phyloP scores from a whole-genome alignment of 2,797 vertebrate genomes.

The Apogon hyalosoma region DNA sequence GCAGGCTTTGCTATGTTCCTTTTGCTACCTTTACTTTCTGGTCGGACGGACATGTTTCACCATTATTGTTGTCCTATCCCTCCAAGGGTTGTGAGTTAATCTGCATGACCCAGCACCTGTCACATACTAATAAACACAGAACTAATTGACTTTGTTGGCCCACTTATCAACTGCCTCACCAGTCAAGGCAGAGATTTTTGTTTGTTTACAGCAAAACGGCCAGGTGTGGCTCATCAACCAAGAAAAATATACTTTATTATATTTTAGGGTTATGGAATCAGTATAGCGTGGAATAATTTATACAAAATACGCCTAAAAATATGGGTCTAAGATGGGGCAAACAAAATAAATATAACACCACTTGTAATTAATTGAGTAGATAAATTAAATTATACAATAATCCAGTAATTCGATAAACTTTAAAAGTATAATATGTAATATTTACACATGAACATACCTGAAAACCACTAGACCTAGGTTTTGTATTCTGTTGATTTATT shows the following conservation, averaged over 20 bases:
- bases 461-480: no score
- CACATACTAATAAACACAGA: constrained; percentile 88
- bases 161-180: constrained; percentile 74
- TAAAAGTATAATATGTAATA: no score
- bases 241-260: constrained; percentile 55
- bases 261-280: constrained; percentile 42
- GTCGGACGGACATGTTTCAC: constrained; percentile 85
- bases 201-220: constrained; percentile 68
- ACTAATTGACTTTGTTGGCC: constrained; percentile 86
- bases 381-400: no score
- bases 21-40: constrained; percentile 88
- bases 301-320: constrained; percentile 25
- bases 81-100: constrained; percentile 87
- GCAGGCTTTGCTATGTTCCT: constrained; percentile 84
- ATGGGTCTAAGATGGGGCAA: not conserved
- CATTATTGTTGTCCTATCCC: constrained; percentile 86
- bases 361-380: not conserved
- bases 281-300: constrained; percentile 30
- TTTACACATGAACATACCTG: no score
- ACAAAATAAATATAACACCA: no score
- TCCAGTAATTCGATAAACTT: no score
- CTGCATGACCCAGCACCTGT: constrained; percentile 86
- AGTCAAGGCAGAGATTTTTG: constrained; percentile 69
- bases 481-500: no score
- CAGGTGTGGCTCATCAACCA: constrained; percentile 64